Conservation (phyloP, 64 coral and sea anemone species). For the Platygyra sinensis region DNA sequence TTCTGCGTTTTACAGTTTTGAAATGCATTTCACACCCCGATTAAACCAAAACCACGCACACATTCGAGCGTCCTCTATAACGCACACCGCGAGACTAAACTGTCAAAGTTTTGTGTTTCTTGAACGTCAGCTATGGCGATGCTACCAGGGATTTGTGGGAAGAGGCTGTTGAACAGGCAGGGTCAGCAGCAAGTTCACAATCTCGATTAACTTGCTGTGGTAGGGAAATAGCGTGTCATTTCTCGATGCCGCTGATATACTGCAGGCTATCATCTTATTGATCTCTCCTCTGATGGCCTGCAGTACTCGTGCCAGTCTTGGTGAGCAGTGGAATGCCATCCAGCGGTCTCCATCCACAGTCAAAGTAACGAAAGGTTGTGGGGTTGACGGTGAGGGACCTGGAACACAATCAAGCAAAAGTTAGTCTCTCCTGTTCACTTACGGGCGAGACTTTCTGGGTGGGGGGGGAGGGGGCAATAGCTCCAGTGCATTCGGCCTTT, state of each 20-base stretch:
- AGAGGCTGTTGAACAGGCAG: slow-evolving; percentile 11
- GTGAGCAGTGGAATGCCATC: slow-evolving; percentile 85
- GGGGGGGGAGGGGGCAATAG: too few relatives aligned
- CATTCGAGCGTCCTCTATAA: too few relatives aligned
- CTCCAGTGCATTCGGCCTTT: too few relatives aligned
- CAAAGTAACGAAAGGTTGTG: slow-evolving; percentile 45
- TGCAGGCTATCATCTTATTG: slow-evolving; percentile 71
- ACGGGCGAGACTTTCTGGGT: too few relatives aligned
- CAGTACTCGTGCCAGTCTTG: slow-evolving; percentile 67
- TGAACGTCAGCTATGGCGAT: background rate
- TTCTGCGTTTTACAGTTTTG: too few relatives aligned
- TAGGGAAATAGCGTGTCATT: slow-evolving; percentile 30
- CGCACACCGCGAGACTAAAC: too few relatives aligned
- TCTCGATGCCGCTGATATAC: background rate
- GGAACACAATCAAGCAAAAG: background rate
- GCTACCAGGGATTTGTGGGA: background rate
- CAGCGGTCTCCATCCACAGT: slow-evolving; percentile 82
- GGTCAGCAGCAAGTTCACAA: slow-evolving; percentile 12
- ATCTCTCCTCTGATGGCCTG: slow-evolving; percentile 69
- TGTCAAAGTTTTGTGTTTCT: background rate
- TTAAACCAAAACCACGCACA: too few relatives aligned
- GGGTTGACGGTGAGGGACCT: background rate
- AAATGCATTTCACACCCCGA: too few relatives aligned
- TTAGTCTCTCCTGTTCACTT: background rate
- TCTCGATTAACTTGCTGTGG: slow-evolving; percentile 47